Percentiles rank a stretch among this genome's conserved stretches.
These are phyloP conservation scores for Pseudococcus viburni DNA, from an alignment of 2,888 invertebrate genomes.

Conservation along the genomic window DNA sequence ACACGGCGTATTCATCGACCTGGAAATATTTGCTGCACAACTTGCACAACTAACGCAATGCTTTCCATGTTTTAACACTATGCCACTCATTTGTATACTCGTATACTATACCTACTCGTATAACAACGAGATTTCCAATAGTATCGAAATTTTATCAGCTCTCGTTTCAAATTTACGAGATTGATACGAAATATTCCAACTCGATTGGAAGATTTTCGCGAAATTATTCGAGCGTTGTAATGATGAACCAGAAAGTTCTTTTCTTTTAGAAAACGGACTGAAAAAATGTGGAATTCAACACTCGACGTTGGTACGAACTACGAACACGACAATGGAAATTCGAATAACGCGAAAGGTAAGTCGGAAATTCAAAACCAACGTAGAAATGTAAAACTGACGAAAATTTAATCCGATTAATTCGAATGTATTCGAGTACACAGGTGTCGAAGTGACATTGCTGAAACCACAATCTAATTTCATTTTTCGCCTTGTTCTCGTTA, in stretches of 20 bases:
- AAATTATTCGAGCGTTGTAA: not conserved
- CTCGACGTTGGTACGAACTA: no score
- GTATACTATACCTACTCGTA: no score
- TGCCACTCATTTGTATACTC: conserved; percentile 16
- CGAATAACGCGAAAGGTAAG: not conserved
- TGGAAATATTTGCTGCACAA: conserved; percentile 21
- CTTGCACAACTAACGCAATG: conserved; percentile 15
- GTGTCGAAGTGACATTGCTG: not conserved
- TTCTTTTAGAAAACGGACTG: not conserved
- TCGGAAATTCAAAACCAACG: not conserved
- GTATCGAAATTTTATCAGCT: not conserved
- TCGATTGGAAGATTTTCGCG: no score
- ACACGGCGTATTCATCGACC: conserved; percentile 26
- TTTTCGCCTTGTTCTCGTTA: not conserved
- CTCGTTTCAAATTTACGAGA: not conserved
- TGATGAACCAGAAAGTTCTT: not conserved
- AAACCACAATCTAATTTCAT: conserved; percentile 5
- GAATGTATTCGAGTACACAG: not conserved
- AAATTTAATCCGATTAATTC: conserved; percentile 32
- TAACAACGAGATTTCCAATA: not conserved
- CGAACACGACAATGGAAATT: not conserved
- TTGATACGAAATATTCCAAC: not conserved
- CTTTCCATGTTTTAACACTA: conserved; percentile 2
- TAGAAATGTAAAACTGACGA: not conserved
- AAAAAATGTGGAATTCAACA: not conserved